These are phyloP conservation scores for Tetragnatha montana DNA, from an alignment of 2,888 invertebrate species.

Conservation along the genomic window DNA sequence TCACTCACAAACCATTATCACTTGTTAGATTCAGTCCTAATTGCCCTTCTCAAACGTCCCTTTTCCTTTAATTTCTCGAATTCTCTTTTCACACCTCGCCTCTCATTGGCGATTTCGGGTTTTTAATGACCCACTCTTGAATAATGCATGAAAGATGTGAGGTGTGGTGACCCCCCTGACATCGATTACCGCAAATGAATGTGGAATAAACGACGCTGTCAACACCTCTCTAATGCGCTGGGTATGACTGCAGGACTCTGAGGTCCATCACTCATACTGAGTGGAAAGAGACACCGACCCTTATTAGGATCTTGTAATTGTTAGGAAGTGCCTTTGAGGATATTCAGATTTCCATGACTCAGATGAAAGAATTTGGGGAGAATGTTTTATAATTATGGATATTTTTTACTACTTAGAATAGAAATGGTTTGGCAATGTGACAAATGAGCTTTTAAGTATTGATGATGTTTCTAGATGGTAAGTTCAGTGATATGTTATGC, in stretches of 20 bases:
- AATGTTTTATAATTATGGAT: too few species aligned
- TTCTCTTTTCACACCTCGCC: slow-evolving; percentile 31
- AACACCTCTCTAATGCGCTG: slow-evolving; percentile 25
- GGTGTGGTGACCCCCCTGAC: not conserved
- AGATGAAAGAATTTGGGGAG: not conserved
- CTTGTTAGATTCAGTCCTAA: slow-evolving; percentile 1
- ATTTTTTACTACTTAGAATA: too few species aligned
- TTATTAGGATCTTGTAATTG: not conserved
- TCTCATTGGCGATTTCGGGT: not conserved
- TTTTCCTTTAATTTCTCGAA: slow-evolving; percentile 4
- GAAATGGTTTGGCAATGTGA: too few species aligned
- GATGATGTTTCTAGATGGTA: too few species aligned
- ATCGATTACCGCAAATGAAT: slow-evolving; percentile 1
- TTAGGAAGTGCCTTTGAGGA: not conserved
- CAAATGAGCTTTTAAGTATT: too few species aligned
- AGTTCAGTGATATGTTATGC: too few species aligned
- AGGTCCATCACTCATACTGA: not conserved
- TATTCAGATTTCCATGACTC: not conserved
- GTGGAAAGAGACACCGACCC: not conserved
- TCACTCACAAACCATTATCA: not conserved
- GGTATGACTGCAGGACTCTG: not conserved
- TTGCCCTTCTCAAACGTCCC: not conserved
- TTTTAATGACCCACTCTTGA: not conserved
- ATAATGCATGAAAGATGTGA: slow-evolving; percentile 16
- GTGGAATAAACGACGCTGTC: slow-evolving; percentile 5